phyloP scores from a whole-genome alignment of 2,888 invertebrate species.

The Strigamia crassipes region DNA sequence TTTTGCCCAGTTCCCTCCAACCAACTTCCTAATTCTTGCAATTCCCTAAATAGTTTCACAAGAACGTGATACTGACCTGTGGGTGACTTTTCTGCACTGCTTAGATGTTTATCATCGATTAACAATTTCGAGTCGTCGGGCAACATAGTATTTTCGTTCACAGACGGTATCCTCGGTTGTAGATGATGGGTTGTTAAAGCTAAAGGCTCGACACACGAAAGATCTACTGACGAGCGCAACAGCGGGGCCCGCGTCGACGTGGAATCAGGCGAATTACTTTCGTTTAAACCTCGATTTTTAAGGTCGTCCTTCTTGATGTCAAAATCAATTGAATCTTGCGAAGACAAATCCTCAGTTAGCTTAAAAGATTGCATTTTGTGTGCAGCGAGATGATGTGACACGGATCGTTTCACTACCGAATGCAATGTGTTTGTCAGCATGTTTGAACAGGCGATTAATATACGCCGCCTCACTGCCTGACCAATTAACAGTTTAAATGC shows the following conservation, averaged over 20 bases:
- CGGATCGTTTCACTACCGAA: neutral
- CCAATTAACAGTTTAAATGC: neutral
- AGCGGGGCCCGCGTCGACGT: neutral
- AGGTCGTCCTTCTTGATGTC: neutral
- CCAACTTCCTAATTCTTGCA: no score
- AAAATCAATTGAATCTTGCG: neutral
- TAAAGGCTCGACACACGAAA: neutral
- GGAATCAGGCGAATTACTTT: neutral
- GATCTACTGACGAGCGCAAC: neutral
- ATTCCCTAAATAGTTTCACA: neutral
- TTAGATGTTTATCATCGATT: neutral
- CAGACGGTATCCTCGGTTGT: neutral
- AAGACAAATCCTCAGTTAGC: neutral
- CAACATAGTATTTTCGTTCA: neutral
- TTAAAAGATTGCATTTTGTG: neutral
- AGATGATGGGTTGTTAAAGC: neutral
- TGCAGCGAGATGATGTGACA: neutral
- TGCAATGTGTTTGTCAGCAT: neutral
- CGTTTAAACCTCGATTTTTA: neutral
- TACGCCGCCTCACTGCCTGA: neutral
- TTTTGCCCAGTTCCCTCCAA: no score
- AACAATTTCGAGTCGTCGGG: neutral
- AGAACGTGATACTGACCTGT: neutral
- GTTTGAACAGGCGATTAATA: neutral
- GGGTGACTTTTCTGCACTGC: neutral